These are phyloP conservation scores for Apogon talboti DNA, from an alignment of 2,797 vertebrate genomes.

Conservation along the genomic window DNA sequence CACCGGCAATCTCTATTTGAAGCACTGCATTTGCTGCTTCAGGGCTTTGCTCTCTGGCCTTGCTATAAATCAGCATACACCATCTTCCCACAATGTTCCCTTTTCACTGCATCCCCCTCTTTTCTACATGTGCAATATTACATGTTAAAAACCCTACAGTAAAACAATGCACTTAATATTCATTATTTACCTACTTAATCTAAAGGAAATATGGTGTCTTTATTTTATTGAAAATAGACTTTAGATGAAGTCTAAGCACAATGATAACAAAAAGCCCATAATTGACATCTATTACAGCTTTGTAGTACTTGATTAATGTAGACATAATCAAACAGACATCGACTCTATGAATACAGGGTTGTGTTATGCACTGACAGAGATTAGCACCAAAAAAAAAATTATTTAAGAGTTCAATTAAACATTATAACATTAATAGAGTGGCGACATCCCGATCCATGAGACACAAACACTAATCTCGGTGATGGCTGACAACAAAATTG, in stretches of 20 bases:
- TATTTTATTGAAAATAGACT: neutral
- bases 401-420: constrained; percentile 7
- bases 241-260: neutral
- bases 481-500: constrained; percentile 49
- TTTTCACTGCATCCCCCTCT: constrained; percentile 44
- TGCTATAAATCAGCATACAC: constrained; percentile 87
- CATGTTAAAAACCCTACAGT: constrained; percentile 25
- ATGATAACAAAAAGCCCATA: neutral
- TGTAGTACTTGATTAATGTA: neutral
- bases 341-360: neutral
- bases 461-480: constrained; percentile 33
- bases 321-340: neutral
- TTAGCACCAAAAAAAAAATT: constrained; percentile 27
- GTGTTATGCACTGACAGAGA: constrained; percentile 11
- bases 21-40: constrained; percentile 86
- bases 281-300: constrained; percentile 5
- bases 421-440: constrained; percentile 9
- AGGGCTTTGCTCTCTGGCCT: constrained; percentile 87
- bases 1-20: constrained; percentile 89
- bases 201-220: neutral
- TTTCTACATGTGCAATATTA: constrained; percentile 54
- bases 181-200: constrained; percentile 5
- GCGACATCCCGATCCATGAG: constrained; percentile 17
- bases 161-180: neutral
- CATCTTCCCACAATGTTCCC: constrained; percentile 62